These are phyloP conservation scores for Eupithecia insigniata DNA, from an alignment of 2,888 invertebrate genomes.

Conservation along the genomic window DNA sequence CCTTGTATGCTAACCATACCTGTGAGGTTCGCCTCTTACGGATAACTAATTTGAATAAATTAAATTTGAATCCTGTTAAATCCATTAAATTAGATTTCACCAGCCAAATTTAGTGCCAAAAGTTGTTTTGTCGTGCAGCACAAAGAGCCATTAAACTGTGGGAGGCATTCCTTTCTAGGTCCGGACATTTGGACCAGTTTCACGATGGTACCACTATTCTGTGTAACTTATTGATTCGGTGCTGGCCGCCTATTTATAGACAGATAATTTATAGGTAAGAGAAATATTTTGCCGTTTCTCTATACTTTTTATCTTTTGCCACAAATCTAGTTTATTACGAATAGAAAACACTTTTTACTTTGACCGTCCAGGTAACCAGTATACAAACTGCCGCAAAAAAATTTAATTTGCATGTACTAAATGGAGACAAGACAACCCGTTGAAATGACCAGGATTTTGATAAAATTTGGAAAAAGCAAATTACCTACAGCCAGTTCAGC, in stretches of 20 bases:
- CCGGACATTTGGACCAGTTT: slow-evolving; percentile 49
- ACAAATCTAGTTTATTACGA: too few relatives aligned
- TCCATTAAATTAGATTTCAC: slow-evolving; percentile 27
- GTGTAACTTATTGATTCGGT: not conserved
- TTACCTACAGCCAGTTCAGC: too few relatives aligned
- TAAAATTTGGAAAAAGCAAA: too few relatives aligned
- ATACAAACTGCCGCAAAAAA: too few relatives aligned
- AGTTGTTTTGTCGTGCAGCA: slow-evolving; percentile 43
- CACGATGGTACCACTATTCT: slow-evolving; percentile 29
- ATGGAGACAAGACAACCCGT: too few relatives aligned
- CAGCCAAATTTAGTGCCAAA: slow-evolving; percentile 63
- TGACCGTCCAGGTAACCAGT: too few relatives aligned
- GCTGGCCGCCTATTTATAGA: not conserved
- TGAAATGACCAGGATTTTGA: too few relatives aligned
- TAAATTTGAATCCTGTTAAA: not conserved
- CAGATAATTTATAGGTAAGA: not conserved
- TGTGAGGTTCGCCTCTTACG: too few relatives aligned
- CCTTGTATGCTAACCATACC: too few relatives aligned
- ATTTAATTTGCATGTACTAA: too few relatives aligned
- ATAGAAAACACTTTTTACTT: too few relatives aligned
- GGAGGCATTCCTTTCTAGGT: slow-evolving; percentile 50
- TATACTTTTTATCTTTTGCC: not conserved
- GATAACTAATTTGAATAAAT: too few relatives aligned
- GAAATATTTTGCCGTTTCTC: not conserved
- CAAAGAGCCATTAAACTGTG: slow-evolving; percentile 53